Evolutionary conservation across 2,888 invertebrate species (phyloP).

Genomic region (Rotaria sp.): DNA sequence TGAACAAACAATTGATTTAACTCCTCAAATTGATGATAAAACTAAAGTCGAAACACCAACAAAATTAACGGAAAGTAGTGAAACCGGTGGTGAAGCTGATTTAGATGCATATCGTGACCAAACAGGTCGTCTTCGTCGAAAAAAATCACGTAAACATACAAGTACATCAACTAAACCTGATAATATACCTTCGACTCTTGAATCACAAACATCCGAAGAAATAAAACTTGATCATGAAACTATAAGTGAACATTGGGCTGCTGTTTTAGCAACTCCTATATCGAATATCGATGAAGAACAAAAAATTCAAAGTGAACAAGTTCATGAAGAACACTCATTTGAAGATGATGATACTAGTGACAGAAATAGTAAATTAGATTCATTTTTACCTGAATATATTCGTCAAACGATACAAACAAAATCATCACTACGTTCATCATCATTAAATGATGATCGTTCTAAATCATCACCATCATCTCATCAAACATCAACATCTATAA

Average conservation of each 20-base stretch:
- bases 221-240: background rate
- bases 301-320: background rate
- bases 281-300: background rate
- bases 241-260: slow-evolving; percentile 17
- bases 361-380: slow-evolving; percentile 2
- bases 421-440: background rate
- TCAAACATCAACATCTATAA: no score
- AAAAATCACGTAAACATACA: slow-evolving; percentile 24
- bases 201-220: background rate
- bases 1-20: background rate
- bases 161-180: background rate
- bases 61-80: background rate
- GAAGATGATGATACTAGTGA: background rate
- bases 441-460: background rate
- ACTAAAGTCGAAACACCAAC: background rate
- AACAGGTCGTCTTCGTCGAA: slow-evolving; percentile 7
- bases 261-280: background rate
- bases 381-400: slow-evolving; percentile 12
- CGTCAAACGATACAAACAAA: background rate
- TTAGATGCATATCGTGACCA: background rate
- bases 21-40: background rate
- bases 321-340: no score
- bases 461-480: background rate
- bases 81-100: background rate
- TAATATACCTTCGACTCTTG: background rate